Base-by-base conservation (phyloP, 2,113 vertebrate species). In the Ondatra zibethicus region DNA sequence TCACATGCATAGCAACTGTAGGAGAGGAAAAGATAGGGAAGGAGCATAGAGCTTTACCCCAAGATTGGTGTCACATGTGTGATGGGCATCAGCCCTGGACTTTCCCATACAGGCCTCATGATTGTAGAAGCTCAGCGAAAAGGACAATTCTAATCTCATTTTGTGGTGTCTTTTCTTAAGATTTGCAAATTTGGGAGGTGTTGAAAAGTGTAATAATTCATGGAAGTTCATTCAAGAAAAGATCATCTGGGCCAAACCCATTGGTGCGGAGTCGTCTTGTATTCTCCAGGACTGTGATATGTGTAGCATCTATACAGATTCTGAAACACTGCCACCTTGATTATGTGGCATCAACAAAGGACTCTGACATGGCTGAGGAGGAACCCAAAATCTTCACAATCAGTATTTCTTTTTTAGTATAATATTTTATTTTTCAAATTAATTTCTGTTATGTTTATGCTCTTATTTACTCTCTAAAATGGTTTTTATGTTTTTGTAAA, bases 401-500 rank as follows among this genome's bases (percentile, higher is more conserved):
- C 72, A 55, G 0, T 52, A 61, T 81, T 96, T 95, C 90, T 93
- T 94, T 91, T 63, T 80, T 93, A 91, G 68, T n/a, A n/a, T n/a
- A 81, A 61, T 65, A 47, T 88, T 92, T 95, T 85, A 66, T 94
- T 96, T 70, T 84, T 94, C 73, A 90, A 88, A 52, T 82, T 78
- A 66, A 65, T 47, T 97, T 97, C 88, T 87, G 42, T 86, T 63
- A 63, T 81, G 39, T 93, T 92, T 94, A 72, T 78, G 80, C 33
- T n/a, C 25, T 80, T 92, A 39, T 55, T 78, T 92, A 52, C 94
- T 52, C n/a, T n/a, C 29, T 70, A 73, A 73, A 84, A 55, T 89
- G 52, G 75, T 94, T 75, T 96, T 96, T 94, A 27, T 92, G 55
- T 84, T 39, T 96, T 77, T 75, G n/a, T 92, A 95, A 94, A 94